Evolutionary conservation across 2,113 vertebrate genomes (phyloP), one percentile per base, ranked within the genome.

Genomic region (Piaya cayana): DNA sequence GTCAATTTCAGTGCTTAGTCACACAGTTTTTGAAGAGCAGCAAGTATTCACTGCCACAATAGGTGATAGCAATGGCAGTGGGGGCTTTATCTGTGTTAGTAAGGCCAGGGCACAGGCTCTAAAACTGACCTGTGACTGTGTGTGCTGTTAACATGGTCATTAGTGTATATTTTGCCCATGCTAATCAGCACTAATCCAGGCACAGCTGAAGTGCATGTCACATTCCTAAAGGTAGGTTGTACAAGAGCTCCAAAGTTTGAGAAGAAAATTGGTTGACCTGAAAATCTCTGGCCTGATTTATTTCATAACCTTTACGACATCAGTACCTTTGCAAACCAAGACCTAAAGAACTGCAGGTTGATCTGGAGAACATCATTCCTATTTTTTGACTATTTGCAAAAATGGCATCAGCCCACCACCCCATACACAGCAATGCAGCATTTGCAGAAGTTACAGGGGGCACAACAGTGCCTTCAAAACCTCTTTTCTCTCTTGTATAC

Each of bases 41-140:
- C 14, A 65, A 53, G 22, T 29, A 70, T 10, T 58, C 45, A 3
- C 26, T 50, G 49, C 34, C 23, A 29, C 74, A 89, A 67, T 5
- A 42, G 15, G 3, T 36, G 32, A 68, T 56, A 36, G 43, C 60
- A 91, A 45, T 0, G 0, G 47, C 56, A 85, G 30, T 0, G 0
- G 7, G 10, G 22, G 10, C 11, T 85, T 78, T 59, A 45, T 32
- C 37, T 52, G 20, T 5, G 1, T 11, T 26, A 39, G 52, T 18
- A 37, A 71, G 9, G 26, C 29, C 37, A 82, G 42, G 50, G 19
- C n/a, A 86, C 13, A 36, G 21, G 42, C 34, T 75, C 85, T 82
- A 87, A 37, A 88, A 63, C 20, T 21, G 53, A 32, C 16, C 37
- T 64, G 52, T 59, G 52, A 63, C 12, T 32, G 6, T 67, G 74